These are phyloP conservation scores for Syritta pipiens DNA, from an alignment of 2,888 invertebrate genomes.

Conservation along the genomic window DNA sequence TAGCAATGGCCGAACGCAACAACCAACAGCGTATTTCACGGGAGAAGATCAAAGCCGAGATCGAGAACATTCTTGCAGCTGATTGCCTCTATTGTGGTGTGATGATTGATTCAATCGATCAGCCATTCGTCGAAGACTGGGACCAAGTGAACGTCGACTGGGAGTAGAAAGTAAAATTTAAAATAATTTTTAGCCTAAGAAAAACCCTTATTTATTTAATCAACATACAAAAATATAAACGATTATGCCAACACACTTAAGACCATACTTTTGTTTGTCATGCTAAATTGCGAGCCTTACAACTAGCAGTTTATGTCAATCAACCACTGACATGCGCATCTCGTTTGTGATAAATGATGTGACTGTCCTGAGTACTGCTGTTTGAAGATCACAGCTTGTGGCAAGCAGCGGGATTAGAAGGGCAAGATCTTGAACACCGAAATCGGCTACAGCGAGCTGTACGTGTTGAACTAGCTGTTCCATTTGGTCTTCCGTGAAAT, in stretches of 20 bases:
- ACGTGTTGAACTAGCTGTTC: conserved; percentile 75
- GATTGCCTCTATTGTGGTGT: conserved; percentile 97
- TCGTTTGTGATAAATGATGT: conserved; percentile 76
- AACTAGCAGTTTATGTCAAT: conserved; percentile 74
- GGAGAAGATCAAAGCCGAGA: conserved; percentile 87
- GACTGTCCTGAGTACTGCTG: conserved; percentile 74
- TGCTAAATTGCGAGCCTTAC: neutral
- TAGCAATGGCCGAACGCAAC: conserved; percentile 70
- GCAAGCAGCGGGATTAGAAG: conserved; percentile 75
- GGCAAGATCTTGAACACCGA: conserved; percentile 75
- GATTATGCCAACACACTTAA: neutral
- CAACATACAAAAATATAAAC: conserved; percentile 48
- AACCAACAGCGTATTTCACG: conserved; percentile 74
- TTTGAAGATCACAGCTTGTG: conserved; percentile 74
- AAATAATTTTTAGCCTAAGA: neutral
- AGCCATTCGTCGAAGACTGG: conserved; percentile 91
- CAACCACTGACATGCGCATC: conserved; percentile 75
- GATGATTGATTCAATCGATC: conserved; percentile 94
- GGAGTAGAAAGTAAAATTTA: conserved; percentile 83
- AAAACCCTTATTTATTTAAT: conserved; percentile 55
- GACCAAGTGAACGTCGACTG: conserved; percentile 91
- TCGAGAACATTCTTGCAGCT: conserved; percentile 93
- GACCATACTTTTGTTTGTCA: neutral
- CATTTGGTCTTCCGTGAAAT: conserved; percentile 75
- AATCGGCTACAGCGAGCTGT: conserved; percentile 73